Evolutionary conservation across 2,113 vertebrate species (phyloP).

Genomic region (Heterochromis multidens): DNA sequence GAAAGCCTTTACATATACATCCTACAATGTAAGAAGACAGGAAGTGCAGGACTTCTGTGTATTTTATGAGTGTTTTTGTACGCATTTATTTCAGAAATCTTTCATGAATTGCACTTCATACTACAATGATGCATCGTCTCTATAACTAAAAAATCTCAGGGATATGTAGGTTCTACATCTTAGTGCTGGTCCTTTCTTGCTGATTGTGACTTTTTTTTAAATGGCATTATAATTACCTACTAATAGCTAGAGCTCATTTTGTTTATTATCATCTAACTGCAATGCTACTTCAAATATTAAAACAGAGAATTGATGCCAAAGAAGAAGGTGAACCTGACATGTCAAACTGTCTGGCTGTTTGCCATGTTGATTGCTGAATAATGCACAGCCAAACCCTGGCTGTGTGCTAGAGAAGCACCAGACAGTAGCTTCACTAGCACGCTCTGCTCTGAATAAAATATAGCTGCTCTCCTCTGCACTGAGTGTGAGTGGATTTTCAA

Average conservation of each 20-base stretch:
- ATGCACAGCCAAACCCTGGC: constrained; percentile 52
- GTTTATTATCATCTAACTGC: constrained; percentile 45
- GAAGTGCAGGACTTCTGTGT: background rate
- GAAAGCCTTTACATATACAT: constrained; percentile 9
- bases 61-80: background rate
- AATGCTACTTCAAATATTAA: constrained; percentile 39
- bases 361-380: constrained; percentile 59
- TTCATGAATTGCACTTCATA: background rate
- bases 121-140: background rate
- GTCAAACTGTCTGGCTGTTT: constrained; percentile 37
- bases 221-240: constrained; percentile 43
- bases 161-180: background rate
- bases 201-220: constrained; percentile 16
- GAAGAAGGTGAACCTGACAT: constrained; percentile 36
- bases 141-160: background rate
- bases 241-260: constrained; percentile 31
- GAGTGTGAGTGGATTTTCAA: constrained; percentile 17
- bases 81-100: background rate
- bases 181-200: background rate
- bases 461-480: constrained; percentile 7
- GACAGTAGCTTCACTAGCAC: constrained; percentile 31
- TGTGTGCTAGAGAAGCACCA: constrained; percentile 4
- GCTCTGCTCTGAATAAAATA: constrained; percentile 56
- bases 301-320: constrained; percentile 8
- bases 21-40: background rate